These are phyloP conservation scores for Gymnothorax reevesii DNA, from an alignment of 2,797 vertebrate species.

Conservation along the genomic window DNA sequence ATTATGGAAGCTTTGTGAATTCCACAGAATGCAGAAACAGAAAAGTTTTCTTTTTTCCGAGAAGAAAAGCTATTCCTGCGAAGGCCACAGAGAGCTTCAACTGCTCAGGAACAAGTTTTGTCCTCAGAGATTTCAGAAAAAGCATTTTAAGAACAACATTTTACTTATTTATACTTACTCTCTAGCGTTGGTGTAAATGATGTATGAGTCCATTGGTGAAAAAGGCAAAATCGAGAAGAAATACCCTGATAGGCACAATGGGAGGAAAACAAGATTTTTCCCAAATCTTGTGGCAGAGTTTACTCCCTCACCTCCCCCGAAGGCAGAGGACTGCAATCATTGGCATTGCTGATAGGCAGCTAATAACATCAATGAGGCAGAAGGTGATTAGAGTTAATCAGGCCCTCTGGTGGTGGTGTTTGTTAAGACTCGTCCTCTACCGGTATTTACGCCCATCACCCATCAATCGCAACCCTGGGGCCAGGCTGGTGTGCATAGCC, in stretches of 20 bases:
- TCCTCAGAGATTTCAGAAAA: background rate
- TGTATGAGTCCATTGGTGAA: background rate
- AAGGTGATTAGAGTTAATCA: slow-evolving; percentile 69
- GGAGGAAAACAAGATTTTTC: slow-evolving; percentile 37
- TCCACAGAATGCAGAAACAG: background rate
- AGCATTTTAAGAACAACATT: background rate
- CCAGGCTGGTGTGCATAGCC: background rate
- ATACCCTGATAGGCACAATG: background rate
- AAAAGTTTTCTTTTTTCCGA: background rate
- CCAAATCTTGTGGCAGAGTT: slow-evolving; percentile 44
- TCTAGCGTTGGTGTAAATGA: background rate
- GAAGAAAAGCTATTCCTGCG: background rate
- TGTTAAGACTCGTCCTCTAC: background rate
- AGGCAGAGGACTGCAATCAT: slow-evolving; percentile 61
- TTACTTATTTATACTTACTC: background rate
- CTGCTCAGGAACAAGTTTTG: background rate
- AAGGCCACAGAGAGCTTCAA: background rate
- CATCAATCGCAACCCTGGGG: background rate
- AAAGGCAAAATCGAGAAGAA: background rate
- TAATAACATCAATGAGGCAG: slow-evolving; percentile 63
- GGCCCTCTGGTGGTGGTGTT: slow-evolving; percentile 31
- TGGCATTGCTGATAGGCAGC: slow-evolving; percentile 69
- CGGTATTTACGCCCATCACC: background rate
- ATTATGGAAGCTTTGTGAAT: background rate
- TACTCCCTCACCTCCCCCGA: slow-evolving; percentile 59